Evolutionary conservation across 2,113 vertebrate genomes (phyloP).

Genomic region (Laticauda colubrina): DNA sequence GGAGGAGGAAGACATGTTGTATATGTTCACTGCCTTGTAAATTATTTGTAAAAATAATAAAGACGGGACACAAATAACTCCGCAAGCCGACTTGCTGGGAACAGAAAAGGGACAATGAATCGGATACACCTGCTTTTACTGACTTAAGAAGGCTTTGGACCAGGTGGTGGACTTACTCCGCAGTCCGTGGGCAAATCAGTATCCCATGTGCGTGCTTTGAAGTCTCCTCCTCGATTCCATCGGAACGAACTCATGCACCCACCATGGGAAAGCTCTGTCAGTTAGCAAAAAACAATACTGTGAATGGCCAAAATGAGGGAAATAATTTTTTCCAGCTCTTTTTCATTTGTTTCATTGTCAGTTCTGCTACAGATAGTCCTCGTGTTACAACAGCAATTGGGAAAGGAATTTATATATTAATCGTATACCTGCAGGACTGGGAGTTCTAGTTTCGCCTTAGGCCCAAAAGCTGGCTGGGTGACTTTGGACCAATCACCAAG

Average conservation of each 20-base stretch:
- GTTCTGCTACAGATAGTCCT: neutral
- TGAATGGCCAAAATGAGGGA: rapidly evolving
- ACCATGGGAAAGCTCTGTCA: conserved; percentile 89
- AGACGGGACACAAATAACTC: neutral
- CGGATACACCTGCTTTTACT: neutral
- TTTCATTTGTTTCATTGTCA: neutral
- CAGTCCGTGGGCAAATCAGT: conserved; percentile 91
- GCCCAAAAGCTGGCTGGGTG: no score
- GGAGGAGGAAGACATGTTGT: neutral
- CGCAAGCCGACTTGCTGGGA: neutral
- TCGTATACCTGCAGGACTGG: no score
- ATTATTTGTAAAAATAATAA: neutral
- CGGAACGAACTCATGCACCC: conserved; percentile 97
- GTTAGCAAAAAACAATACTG: neutral
- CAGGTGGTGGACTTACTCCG: conserved; percentile 72
- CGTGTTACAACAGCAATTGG: neutral
- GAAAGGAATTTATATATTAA: neutral
- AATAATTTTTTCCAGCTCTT: rapidly evolving
- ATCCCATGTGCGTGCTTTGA: conserved; percentile 94
- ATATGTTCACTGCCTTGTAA: neutral
- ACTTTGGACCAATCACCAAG: rapidly evolving
- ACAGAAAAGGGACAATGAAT: neutral
- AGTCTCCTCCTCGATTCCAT: conserved; percentile 90
- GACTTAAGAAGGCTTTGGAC: rapidly evolving
- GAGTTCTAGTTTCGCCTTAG: no score